Conservation (phyloP, 2,113 vertebrate genomes). For the Enhydra lutris region DNA sequence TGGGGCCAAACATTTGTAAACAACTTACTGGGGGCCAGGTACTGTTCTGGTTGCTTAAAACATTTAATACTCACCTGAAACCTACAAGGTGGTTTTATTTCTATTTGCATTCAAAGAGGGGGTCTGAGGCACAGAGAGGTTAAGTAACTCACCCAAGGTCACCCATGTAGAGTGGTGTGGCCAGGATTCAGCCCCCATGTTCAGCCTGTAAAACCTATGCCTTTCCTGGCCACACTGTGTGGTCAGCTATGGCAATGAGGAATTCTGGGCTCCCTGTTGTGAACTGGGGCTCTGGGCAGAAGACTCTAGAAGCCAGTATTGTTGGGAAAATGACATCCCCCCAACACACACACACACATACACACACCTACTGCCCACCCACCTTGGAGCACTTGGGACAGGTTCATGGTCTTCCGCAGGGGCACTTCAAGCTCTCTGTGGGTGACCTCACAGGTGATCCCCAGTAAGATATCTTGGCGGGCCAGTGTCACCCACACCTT, state of each 20-base stretch:
- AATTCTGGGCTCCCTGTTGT: neutral
- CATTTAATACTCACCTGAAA: neutral
- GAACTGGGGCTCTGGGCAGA: neutral
- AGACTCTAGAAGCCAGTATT: neutral
- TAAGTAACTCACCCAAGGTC: neutral
- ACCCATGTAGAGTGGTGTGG: neutral
- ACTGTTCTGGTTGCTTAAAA: neutral
- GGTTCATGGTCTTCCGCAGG: neutral
- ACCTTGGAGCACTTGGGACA: conserved; percentile 38
- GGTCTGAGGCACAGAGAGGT: neutral
- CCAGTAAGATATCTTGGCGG: neutral
- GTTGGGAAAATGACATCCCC: neutral
- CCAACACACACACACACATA: no score
- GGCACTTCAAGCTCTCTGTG: neutral
- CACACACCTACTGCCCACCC: neutral
- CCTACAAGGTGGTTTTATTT: neutral
- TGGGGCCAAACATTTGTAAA: neutral
- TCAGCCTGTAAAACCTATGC: neutral
- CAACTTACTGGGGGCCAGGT: neutral
- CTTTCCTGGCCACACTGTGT: neutral
- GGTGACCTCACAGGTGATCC: neutral
- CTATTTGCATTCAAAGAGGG: neutral
- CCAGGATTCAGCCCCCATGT: neutral
- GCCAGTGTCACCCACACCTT: conserved; percentile 8
- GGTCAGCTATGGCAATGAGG: neutral